phyloP scores from a whole-genome alignment of 2,888 invertebrate genomes.

The Ischnus inquisitorius region DNA sequence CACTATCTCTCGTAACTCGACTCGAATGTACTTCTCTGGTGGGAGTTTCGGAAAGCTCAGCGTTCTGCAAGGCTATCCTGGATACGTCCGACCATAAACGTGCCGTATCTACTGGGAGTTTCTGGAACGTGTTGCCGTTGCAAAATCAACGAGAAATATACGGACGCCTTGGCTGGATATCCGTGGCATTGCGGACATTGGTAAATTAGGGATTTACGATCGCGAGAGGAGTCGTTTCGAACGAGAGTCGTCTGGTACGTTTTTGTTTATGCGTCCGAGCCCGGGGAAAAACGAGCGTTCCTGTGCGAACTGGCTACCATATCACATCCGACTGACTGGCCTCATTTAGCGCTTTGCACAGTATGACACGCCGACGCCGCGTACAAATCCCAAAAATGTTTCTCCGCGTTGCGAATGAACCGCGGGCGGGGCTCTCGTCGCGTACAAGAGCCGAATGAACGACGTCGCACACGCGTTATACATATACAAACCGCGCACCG shows the following conservation, averaged over 20 bases:
- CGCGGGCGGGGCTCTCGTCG: background rate
- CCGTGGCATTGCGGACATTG: slow-evolving; percentile 42
- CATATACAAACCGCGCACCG: background rate
- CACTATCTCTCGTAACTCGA: slow-evolving; percentile 5
- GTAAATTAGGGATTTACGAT: slow-evolving; percentile 43
- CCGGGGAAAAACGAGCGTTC: slow-evolving; percentile 11
- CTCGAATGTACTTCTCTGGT: background rate
- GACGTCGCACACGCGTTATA: background rate
- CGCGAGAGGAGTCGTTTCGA: slow-evolving; percentile 23
- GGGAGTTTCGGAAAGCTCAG: background rate
- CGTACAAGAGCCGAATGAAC: background rate
- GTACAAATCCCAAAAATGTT: slow-evolving; percentile 16
- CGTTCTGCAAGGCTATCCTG: background rate
- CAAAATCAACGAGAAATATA: slow-evolving; percentile 26
- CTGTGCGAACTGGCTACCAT: background rate
- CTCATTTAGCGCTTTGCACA: slow-evolving; percentile 21
- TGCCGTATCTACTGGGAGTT: slow-evolving; percentile 60
- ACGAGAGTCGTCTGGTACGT: background rate
- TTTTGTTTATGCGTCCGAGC: slow-evolving; percentile 38
- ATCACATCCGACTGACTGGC: slow-evolving; percentile 4
- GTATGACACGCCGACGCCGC: background rate
- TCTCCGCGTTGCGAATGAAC: slow-evolving; percentile 2
- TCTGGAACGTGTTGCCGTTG: slow-evolving; percentile 40
- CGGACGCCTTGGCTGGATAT: slow-evolving; percentile 5
- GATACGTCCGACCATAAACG: slow-evolving; percentile 60